Base-by-base conservation (phyloP, 2,888 invertebrate species). In the Drosophila eohydei region DNA sequence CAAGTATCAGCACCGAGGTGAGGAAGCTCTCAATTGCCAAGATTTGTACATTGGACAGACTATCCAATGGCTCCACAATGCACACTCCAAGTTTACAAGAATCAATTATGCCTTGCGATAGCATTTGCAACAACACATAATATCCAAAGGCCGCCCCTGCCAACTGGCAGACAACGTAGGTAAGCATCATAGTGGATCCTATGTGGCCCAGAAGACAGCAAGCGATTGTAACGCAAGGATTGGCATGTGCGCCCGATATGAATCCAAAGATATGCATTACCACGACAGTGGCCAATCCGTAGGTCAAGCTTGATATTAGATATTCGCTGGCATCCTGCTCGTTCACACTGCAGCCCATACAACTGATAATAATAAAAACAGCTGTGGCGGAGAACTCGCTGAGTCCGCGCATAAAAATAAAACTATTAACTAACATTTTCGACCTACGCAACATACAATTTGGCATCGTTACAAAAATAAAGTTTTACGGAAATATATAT, bases 181-280 rank as follows among this genome's bases (percentile, higher is more conserved):
- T 8, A 0, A 68, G 0, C 74, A 85, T 62, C 71, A 75, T 78
- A 0, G 61, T 48, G 4, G 21, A 12, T 14, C 66, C 48, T 8
- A 87, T 87, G 36, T 87, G 73, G 48, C 82, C 76, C 26, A 83
- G 62, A 6, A 79, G 40, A 28, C 61, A 85, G 43, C 87, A 87
- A 7, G 85, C 73, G 14, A 87, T 64, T 4, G 87, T 72, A 9
- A 82, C 72, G 41, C 83, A 75, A 0, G 87, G 87, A 78, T 87
- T 87, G 9, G 79, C 74, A 64, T 87, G 87, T 6, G 85, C 87
- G 0, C 87, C 87, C 6, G 87, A 87, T 43, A 87, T 71, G n/a
- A 81, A 82, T 38, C 87, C 87, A 60, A 85, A 87, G 9, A 83
- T 73, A 28, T 88, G 87, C 74, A 85, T 67, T 0, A 82, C 70